Percentiles rank a stretch among this genome's conserved stretches.
These are phyloP conservation scores for Drosophila prostipennis DNA, from an alignment of 2,888 invertebrate genomes.

Conservation along the genomic window DNA sequence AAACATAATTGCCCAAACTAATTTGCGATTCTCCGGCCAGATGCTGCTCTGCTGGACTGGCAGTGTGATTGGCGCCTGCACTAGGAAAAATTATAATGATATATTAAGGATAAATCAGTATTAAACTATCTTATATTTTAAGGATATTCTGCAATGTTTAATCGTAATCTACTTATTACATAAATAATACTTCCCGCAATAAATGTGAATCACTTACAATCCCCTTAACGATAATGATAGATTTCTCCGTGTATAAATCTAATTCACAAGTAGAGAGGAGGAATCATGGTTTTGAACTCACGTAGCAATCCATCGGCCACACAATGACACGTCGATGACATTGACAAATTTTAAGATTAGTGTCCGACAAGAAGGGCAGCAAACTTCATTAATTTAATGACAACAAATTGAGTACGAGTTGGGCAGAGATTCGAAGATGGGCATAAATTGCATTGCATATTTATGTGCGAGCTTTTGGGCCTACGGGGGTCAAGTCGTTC, in stretches of 20 bases:
- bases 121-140: too few species aligned
- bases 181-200: too few species aligned
- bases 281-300: constrained; percentile 13
- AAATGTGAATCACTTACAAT: background rate
- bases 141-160: too few species aligned
- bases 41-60: constrained; percentile 31
- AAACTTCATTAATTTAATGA: constrained; percentile 68
- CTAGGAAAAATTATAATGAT: background rate
- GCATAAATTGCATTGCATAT: constrained; percentile 57
- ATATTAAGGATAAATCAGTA: too few species aligned
- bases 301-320: constrained; percentile 32
- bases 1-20: constrained; percentile 75
- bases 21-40: constrained; percentile 60
- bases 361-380: constrained; percentile 27
- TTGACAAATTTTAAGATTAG: constrained; percentile 66
- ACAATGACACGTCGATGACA: constrained; percentile 44
- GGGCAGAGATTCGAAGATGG: constrained; percentile 17
- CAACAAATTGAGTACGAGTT: constrained; percentile 62
- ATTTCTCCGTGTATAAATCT: constrained; percentile 28
- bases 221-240: background rate
- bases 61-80: constrained; percentile 37
- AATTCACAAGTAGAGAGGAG: constrained; percentile 11
- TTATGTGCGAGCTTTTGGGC: constrained; percentile 45
- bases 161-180: too few species aligned
- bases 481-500: background rate